Conservation (phyloP, 2,888 invertebrate genomes). For the Dynastes hyllus region DNA sequence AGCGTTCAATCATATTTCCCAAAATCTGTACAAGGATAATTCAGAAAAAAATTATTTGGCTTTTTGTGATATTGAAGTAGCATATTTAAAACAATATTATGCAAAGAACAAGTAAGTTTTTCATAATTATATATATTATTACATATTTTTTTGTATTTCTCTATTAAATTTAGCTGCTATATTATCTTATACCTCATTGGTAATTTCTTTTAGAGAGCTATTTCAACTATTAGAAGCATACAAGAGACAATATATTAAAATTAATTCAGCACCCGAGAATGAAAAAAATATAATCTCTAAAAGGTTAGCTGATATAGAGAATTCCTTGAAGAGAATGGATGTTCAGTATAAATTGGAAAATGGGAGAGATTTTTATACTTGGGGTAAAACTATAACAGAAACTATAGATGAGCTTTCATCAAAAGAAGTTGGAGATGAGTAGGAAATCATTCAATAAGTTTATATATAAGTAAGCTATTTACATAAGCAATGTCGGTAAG, state of each 20-base stretch:
- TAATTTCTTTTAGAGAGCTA: background rate
- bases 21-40: background rate
- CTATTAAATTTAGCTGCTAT: background rate
- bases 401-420: slow-evolving; percentile 16
- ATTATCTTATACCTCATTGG: background rate
- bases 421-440: background rate
- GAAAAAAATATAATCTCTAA: background rate
- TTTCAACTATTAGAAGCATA: background rate
- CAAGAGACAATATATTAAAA: background rate
- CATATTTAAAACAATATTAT: slow-evolving; percentile 14
- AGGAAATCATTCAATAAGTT: background rate
- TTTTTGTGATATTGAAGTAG: slow-evolving; percentile 21
- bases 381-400: slow-evolving; percentile 17
- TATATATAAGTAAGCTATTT: background rate
- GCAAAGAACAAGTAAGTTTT: slow-evolving; percentile 26
- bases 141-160: background rate
- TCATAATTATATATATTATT: background rate
- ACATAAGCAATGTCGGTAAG: too few species aligned
- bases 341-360: slow-evolving; percentile 1
- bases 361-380: slow-evolving; percentile 20
- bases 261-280: background rate
- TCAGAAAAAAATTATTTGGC: background rate
- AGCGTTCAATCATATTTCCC: slow-evolving; percentile 8
- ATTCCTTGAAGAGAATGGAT: background rate
- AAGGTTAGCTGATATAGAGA: background rate